phyloP scores from a whole-genome alignment of 2,888 invertebrate species.

The Agrilus biguttatus region DNA sequence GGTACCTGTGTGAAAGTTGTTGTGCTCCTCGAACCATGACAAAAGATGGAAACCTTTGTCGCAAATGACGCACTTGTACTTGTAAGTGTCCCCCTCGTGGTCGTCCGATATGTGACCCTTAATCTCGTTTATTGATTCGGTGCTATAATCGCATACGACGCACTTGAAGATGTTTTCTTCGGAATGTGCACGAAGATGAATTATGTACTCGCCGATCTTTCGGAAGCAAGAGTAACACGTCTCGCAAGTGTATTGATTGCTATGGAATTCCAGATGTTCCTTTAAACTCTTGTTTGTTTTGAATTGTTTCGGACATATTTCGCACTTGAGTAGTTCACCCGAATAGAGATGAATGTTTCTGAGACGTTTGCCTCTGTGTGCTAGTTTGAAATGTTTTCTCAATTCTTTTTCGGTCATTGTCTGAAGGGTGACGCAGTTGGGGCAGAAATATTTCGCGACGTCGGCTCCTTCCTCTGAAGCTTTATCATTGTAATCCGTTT shows the following conservation, averaged over 20 bases:
- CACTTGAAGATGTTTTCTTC: slow-evolving; percentile 24
- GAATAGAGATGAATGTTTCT: slow-evolving; percentile 4
- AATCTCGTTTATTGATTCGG: slow-evolving; percentile 23
- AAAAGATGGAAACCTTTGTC: slow-evolving; percentile 40
- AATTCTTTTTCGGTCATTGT: slow-evolving; percentile 17
- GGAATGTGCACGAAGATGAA: slow-evolving; percentile 25
- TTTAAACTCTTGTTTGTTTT: slow-evolving; percentile 20
- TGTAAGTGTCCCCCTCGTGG: slow-evolving; percentile 25
- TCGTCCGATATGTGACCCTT: slow-evolving; percentile 21
- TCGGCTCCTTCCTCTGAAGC: slow-evolving; percentile 1
- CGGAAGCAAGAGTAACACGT: slow-evolving; percentile 26
- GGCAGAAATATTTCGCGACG: slow-evolving; percentile 13
- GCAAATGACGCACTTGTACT: slow-evolving; percentile 39
- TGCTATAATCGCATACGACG: slow-evolving; percentile 25
- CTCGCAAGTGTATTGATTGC: slow-evolving; percentile 26
- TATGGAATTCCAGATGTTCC: slow-evolving; percentile 28
- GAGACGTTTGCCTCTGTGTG: slow-evolving; percentile 11
- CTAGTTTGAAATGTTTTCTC: slow-evolving; percentile 17
- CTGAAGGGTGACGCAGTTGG: slow-evolving; percentile 20
- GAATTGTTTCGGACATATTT: slow-evolving; percentile 26
- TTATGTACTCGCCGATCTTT: slow-evolving; percentile 25
- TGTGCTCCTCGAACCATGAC: slow-evolving; percentile 41
- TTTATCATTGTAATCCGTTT: neutral
- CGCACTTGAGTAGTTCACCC: slow-evolving; percentile 19
- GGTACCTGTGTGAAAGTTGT: slow-evolving; percentile 40